These are phyloP conservation scores for Ditylenchus weischeri DNA, from an alignment of 2,888 invertebrate species.

Conservation along the genomic window DNA sequence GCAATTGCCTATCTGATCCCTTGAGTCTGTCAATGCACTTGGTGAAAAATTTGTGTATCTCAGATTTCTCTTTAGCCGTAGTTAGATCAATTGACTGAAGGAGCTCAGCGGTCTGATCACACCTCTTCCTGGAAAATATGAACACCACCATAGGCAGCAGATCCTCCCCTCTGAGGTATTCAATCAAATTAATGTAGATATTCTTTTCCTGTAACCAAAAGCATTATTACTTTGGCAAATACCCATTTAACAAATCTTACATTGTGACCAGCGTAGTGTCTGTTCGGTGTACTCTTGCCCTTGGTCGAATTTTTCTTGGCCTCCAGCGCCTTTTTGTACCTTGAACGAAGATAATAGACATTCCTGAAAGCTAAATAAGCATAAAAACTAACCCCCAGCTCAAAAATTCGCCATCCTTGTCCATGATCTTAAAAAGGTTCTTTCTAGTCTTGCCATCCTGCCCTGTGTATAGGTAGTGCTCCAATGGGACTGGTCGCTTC, in stretches of 20 bases:
- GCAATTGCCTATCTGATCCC: constrained; percentile 79
- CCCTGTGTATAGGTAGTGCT: constrained; percentile 73
- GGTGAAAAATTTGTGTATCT: constrained; percentile 80
- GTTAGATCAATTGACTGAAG: constrained; percentile 72
- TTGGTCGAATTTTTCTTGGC: constrained; percentile 22
- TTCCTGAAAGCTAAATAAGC: not conserved
- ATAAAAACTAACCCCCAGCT: constrained; percentile 27
- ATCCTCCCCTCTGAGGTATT: constrained; percentile 76
- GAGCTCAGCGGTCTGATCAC: constrained; percentile 70
- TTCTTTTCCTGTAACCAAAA: constrained; percentile 67
- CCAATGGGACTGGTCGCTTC: constrained; percentile 88
- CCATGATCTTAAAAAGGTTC: constrained; percentile 34
- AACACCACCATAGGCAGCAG: constrained; percentile 90
- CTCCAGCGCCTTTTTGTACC: constrained; percentile 32
- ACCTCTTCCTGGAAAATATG: constrained; percentile 80
- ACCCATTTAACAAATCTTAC: not conserved
- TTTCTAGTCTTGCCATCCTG: constrained; percentile 59
- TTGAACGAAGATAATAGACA: not conserved
- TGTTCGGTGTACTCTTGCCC: not conserved
- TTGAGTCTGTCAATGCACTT: constrained; percentile 78
- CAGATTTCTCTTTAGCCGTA: constrained; percentile 75
- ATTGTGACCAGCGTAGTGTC: not conserved
- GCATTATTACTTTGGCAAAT: not conserved
- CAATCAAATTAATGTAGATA: constrained; percentile 77
- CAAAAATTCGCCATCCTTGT: constrained; percentile 29